These are phyloP conservation scores for Amblyjoppa fuscipennis DNA, from an alignment of 2,888 invertebrate species.

Conservation along the genomic window DNA sequence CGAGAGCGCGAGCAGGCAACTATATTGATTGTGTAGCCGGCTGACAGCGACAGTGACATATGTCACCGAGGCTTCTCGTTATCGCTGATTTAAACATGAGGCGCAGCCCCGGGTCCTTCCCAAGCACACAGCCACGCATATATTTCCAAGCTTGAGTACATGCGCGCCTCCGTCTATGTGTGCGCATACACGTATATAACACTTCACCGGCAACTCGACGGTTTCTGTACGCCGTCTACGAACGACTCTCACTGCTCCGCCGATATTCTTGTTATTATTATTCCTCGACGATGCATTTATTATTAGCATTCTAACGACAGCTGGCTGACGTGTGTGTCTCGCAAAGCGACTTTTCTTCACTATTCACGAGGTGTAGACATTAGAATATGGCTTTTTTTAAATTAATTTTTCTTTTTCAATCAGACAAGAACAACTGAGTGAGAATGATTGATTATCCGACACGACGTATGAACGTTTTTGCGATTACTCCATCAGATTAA, in stretches of 20 bases:
- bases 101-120: slow-evolving; percentile 79
- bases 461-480: slow-evolving; percentile 20
- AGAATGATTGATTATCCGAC: slow-evolving; percentile 34
- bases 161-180: slow-evolving; percentile 33
- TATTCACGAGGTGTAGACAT: slow-evolving; percentile 39
- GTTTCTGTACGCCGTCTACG: slow-evolving; percentile 67
- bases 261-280: slow-evolving; percentile 75
- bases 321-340: slow-evolving; percentile 60
- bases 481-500: slow-evolving; percentile 11
- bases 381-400: slow-evolving; percentile 7
- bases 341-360: slow-evolving; percentile 40
- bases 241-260: slow-evolving; percentile 59
- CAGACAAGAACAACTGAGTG: slow-evolving; percentile 18
- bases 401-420: slow-evolving; percentile 3
- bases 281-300: slow-evolving; percentile 72
- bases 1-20: slow-evolving; percentile 76
- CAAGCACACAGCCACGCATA: slow-evolving; percentile 53
- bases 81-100: slow-evolving; percentile 86
- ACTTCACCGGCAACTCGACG: slow-evolving; percentile 76
- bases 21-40: slow-evolving; percentile 85
- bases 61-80: slow-evolving; percentile 85
- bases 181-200: background rate
- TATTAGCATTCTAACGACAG: slow-evolving; percentile 57
- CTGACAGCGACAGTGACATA: slow-evolving; percentile 85
- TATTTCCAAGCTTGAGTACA: slow-evolving; percentile 9